Base-by-base conservation (phyloP, 2,113 vertebrate species). In the Rhizomys pruinosus region DNA sequence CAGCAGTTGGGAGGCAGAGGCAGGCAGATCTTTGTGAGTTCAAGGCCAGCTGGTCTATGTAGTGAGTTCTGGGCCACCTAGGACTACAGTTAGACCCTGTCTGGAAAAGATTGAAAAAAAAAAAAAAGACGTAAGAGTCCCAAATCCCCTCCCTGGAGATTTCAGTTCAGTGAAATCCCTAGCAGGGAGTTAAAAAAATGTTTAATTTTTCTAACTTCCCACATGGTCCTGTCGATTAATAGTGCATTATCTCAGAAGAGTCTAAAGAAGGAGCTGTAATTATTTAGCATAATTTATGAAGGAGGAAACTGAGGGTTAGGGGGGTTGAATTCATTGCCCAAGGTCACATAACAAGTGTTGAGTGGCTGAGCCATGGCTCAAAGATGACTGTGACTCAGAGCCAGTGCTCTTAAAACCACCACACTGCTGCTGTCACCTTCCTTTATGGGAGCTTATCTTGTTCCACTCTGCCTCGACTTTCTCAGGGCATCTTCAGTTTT, bases 241-340 rank as follows among this genome's bases (percentile, higher is more conserved):
- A 64, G 22, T 27, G 32, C 9, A 13, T 84, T 73, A 39, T 66
- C 85, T 93, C 27, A 77, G 74, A 89, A 76, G n/a, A 37, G 15
- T 25, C 59, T 57, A 68, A 22, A 91, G 84, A 13, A 89, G 82
- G 68, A 90, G 44, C 66, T 95, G 68, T 57, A 89, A 32, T 88
- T 32, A 42, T 84, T 52, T 92, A 66, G 55, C 90, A 61, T 5
- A 23, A 42, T 87, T 85, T 93, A 66, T 59, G 64, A 78, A 93
- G 44, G 73, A 92, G 63, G 92, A 94, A 90, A 93, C 81, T 57
- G 82, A 96, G 90, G 74, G 82, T 95, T 96, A 90, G 81, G 76
- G 76, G 91, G 42, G 73, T 73, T 85, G 85, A 95, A 27, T 61
- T 66, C 87, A n/a, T 79, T 82, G 39, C 64, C 73, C 74, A 95